Conservation (phyloP, 2,113 vertebrate species). For the Daphoenositta chrysoptera region DNA sequence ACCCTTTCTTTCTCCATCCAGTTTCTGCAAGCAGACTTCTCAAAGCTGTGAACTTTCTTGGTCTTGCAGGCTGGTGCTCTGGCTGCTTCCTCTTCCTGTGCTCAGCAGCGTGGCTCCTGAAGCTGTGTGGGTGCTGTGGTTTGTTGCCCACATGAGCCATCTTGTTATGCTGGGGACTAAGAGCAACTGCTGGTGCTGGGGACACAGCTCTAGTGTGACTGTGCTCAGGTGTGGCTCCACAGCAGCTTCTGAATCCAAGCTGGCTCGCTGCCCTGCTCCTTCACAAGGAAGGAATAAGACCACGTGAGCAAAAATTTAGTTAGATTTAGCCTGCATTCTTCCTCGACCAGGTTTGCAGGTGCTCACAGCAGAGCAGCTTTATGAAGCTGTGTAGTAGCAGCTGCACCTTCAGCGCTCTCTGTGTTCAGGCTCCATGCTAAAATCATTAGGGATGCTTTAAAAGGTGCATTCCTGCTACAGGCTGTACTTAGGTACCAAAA, state of each 20-base stretch:
- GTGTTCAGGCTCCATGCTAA: not conserved
- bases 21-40: not conserved
- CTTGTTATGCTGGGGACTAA: not conserved
- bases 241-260: not conserved
- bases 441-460: not conserved
- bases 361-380: not conserved
- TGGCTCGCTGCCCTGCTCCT: not conserved
- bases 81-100: slow-evolving; percentile 66
- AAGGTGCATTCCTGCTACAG: not conserved
- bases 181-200: not conserved
- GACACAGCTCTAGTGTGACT: not conserved
- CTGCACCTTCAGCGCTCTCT: not conserved
- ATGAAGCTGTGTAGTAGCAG: not conserved
- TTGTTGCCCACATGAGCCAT: not conserved
- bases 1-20: not conserved
- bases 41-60: not conserved
- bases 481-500: not conserved
- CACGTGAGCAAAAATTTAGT: not conserved
- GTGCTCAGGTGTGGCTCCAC: not conserved
- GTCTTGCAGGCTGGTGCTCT: slow-evolving; percentile 58
- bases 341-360: not conserved
- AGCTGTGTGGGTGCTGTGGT: not conserved
- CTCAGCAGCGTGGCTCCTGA: not conserved
- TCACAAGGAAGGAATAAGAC: not conserved
- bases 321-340: not conserved